Conservation (phyloP, 2,113 vertebrate genomes). For the Pterocles gutturalis region DNA sequence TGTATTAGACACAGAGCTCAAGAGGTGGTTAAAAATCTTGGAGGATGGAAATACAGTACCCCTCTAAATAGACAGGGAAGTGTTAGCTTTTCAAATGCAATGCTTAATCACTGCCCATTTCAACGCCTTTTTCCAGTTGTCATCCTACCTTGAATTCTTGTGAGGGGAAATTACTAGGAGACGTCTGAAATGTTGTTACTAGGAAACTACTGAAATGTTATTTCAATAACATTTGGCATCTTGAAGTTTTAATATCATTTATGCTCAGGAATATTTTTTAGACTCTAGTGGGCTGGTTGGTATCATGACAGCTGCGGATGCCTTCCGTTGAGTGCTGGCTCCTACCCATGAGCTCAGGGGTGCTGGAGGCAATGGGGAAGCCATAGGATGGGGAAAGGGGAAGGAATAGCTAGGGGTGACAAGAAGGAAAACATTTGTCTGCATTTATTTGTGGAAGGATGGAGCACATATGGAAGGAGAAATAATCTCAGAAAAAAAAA, state of each 20-base stretch:
- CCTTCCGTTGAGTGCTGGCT: not conserved
- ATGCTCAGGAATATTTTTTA: not conserved
- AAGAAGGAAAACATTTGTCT: not conserved
- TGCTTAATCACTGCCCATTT: not conserved
- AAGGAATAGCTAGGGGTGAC: not conserved
- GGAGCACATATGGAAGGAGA: not conserved
- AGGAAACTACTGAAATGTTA: not conserved
- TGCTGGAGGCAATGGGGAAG: not conserved
- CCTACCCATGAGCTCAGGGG: not conserved
- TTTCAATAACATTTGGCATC: not conserved
- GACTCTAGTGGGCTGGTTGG: not conserved
- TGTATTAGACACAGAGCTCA: not conserved
- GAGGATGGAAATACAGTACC: not conserved
- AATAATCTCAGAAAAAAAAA: not conserved
- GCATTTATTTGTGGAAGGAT: not conserved
- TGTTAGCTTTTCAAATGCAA: not conserved
- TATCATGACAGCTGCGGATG: accelerated
- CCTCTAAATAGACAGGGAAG: not conserved
- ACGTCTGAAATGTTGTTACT: not conserved
- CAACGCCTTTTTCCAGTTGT: not conserved
- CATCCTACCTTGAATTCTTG: not conserved
- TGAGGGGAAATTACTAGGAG: not conserved
- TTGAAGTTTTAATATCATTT: not conserved
- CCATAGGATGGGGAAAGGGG: not conserved
- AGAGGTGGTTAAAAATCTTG: not conserved